phyloP scores from a whole-genome alignment of 2,113 vertebrate genomes.

The Dasypus novemcinctus region DNA sequence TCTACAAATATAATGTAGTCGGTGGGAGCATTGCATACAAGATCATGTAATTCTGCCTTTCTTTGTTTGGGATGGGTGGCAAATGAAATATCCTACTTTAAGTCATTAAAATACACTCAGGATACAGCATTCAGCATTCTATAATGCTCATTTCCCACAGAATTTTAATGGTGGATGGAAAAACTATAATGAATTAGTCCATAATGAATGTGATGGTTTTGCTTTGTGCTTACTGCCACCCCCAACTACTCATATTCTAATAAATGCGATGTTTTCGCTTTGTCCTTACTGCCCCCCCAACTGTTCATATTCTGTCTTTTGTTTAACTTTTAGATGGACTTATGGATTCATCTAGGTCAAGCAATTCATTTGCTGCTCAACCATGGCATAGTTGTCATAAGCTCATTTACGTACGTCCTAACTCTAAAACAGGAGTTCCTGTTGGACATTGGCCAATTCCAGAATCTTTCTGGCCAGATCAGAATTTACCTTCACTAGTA shows the following conservation, averaged over 20 bases:
- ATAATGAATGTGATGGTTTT: background rate
- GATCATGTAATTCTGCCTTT: background rate
- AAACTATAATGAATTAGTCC: background rate
- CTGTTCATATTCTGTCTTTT: conserved; percentile 66
- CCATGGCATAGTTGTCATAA: conserved; percentile 90
- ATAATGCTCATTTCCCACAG: background rate
- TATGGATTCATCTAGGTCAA: conserved; percentile 82
- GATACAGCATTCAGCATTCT: conserved; percentile 13
- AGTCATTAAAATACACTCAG: conserved; percentile 17
- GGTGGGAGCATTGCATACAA: background rate
- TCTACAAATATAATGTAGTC: conserved; percentile 46
- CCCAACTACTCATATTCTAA: background rate
- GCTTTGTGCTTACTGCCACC: conserved; percentile 3
- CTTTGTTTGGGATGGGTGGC: background rate
- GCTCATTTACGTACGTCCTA: conserved; percentile 89
- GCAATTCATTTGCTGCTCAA: conserved; percentile 84
- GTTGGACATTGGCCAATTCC: conserved; percentile 91
- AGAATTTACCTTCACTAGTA: conserved; percentile 90
- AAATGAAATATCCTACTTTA: conserved; percentile 40
- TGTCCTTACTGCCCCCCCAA: background rate
- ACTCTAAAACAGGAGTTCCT: conserved; percentile 90
- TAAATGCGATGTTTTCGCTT: background rate
- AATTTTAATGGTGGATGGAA: background rate
- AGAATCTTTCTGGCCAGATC: conserved; percentile 90
- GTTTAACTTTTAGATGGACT: conserved; percentile 85